Percentiles rank a stretch among this genome's conserved stretches.
These are phyloP conservation scores for Parus major DNA, from an alignment of 2,113 vertebrate genomes.

Conservation along the genomic window DNA sequence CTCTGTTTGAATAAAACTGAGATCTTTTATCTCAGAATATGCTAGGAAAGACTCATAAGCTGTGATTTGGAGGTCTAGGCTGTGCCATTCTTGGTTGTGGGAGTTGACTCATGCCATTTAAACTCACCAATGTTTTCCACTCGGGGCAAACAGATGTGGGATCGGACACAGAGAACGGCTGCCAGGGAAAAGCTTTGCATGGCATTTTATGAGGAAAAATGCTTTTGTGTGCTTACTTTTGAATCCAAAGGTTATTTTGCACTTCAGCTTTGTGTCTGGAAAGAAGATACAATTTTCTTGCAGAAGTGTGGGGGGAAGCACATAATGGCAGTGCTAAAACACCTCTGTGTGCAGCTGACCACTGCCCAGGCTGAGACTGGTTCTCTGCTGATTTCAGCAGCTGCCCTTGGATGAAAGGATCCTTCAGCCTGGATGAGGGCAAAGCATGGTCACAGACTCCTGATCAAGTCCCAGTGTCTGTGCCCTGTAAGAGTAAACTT, in stretches of 20 bases:
- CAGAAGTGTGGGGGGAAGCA: not conserved
- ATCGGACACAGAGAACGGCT: not conserved
- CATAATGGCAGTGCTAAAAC: not conserved
- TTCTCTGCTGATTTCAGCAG: not conserved
- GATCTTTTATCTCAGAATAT: constrained; percentile 52
- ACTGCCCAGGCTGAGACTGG: not conserved
- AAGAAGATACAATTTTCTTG: not conserved
- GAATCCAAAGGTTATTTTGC: not conserved
- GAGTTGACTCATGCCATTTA: constrained; percentile 28
- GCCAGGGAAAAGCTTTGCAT: not conserved
- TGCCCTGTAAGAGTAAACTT: not conserved
- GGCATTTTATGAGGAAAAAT: not conserved
- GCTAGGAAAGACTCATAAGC: constrained; percentile 49
- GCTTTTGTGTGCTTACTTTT: not conserved
- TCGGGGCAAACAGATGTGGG: constrained; percentile 26
- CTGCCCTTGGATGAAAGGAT: no score
- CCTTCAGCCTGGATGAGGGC: not conserved
- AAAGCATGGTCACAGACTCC: not conserved
- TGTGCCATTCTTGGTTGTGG: constrained; percentile 29
- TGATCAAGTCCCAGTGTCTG: not conserved
- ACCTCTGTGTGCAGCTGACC: not conserved
- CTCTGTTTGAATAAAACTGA: constrained; percentile 44
- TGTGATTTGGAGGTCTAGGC: constrained; percentile 54
- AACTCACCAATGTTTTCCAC: constrained; percentile 40
- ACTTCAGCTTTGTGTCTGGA: not conserved